A percentile compares a stretch with the other conserved stretches of the same genome.
phyloP scores from a whole-genome alignment of 2,888 invertebrate species.

The Nemoura dubitans region DNA sequence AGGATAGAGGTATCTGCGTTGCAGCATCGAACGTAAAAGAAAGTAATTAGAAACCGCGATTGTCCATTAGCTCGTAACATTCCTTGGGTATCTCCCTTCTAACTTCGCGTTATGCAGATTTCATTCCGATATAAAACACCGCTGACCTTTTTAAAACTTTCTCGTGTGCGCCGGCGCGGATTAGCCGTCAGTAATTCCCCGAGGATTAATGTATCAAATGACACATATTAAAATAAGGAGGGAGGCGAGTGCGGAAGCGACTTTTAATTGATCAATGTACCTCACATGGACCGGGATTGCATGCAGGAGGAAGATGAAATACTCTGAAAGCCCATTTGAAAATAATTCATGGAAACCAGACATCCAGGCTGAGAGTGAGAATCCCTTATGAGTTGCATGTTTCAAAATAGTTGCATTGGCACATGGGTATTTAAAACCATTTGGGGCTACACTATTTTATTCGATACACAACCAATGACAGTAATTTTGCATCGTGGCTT shows the following conservation, averaged over 20 bases:
- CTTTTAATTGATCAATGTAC: not conserved
- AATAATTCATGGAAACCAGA: too few species aligned
- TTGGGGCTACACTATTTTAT: too few species aligned
- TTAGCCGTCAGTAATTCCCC: not conserved
- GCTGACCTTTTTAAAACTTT: not conserved
- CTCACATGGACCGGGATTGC: not conserved
- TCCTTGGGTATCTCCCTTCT: not conserved
- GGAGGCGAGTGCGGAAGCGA: not conserved
- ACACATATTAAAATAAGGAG: not conserved
- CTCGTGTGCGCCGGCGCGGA: not conserved
- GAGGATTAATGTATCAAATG: conserved; percentile 5
- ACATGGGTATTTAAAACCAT: too few species aligned
- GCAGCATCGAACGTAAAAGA: not conserved
- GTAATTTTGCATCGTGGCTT: too few species aligned
- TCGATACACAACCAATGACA: too few species aligned
- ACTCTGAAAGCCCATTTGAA: too few species aligned
- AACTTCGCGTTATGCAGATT: not conserved
- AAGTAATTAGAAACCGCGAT: not conserved
- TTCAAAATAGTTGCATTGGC: too few species aligned
- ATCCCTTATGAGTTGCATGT: too few species aligned
- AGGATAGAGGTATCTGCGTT: too few species aligned
- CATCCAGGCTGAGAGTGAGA: too few species aligned
- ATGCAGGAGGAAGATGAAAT: too few species aligned
- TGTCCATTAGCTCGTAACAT: not conserved
- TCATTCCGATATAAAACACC: not conserved